A percentile compares a stretch with the other conserved stretches of the same genome.
Conservation (phyloP, 2,888 invertebrate genomes). For the Agrochola litura region DNA sequence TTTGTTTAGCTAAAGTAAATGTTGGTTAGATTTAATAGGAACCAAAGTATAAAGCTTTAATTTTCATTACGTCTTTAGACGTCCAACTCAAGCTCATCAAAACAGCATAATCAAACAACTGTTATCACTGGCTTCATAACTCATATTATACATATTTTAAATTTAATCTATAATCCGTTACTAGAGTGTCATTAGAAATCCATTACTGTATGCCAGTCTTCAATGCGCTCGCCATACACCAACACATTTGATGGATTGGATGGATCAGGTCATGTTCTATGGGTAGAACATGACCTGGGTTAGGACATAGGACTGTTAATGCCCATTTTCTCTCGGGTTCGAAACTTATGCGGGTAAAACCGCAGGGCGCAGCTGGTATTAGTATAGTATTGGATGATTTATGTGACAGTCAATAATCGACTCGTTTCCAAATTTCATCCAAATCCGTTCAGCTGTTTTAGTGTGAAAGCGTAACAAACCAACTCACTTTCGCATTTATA, state of each 20-base stretch:
- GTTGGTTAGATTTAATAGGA: background rate
- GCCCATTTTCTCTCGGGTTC: too few species aligned
- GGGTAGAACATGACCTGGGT: too few species aligned
- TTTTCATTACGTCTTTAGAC: background rate
- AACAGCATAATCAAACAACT: constrained; percentile 1
- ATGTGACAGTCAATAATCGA: background rate
- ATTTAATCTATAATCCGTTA: constrained; percentile 24
- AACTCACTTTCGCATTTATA: too few species aligned
- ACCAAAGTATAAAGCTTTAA: background rate
- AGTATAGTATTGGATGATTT: background rate
- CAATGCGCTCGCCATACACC: constrained; percentile 1
- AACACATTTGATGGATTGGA: too few species aligned
- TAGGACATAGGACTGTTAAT: too few species aligned
- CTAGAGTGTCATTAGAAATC: constrained; percentile 48
- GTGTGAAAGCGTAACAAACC: too few species aligned
- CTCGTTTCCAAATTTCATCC: too few species aligned
- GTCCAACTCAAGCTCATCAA: too few species aligned
- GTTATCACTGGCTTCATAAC: constrained; percentile 17
- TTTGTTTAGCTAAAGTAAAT: background rate
- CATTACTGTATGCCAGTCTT: constrained; percentile 45
- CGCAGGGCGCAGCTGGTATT: too few species aligned
- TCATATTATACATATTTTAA: background rate
- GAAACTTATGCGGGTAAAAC: too few species aligned
- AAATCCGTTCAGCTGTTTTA: too few species aligned
- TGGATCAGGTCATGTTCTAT: too few species aligned